These are phyloP conservation scores for Chionoecetes opilio DNA, from an alignment of 1,140 invertebrate genomes.

Conservation along the genomic window DNA sequence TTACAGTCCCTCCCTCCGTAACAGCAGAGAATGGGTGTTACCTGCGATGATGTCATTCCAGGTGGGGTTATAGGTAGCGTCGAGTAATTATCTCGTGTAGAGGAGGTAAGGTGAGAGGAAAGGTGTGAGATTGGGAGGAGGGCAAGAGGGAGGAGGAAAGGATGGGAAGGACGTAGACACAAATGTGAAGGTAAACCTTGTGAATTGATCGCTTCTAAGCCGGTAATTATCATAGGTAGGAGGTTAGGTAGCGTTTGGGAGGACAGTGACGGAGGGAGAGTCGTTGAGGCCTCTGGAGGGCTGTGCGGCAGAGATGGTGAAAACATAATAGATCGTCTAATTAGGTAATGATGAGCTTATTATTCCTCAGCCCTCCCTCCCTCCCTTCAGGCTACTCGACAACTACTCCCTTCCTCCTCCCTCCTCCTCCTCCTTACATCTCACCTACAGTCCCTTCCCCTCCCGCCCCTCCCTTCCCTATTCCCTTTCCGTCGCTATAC, in stretches of 20 bases:
- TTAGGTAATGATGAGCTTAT: background rate
- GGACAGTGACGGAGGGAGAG: background rate
- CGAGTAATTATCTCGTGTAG: too few species aligned
- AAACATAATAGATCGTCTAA: background rate
- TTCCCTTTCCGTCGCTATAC: background rate
- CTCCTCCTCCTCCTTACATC: background rate
- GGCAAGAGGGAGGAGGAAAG: background rate
- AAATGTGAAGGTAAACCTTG: background rate
- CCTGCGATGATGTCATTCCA: background rate
- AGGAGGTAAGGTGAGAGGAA: too few species aligned
- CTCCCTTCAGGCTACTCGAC: background rate
- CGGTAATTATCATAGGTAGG: constrained; percentile 19
- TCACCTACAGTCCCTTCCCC: background rate
- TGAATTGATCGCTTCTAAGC: background rate
- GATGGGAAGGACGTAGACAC: background rate
- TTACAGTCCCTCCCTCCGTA: too few species aligned
- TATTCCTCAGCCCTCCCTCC: constrained; percentile 13
- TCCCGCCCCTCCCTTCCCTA: background rate
- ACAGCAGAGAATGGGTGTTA: constrained; percentile 20
- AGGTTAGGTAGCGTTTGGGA: background rate
- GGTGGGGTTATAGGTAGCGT: background rate
- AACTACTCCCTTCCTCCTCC: background rate
- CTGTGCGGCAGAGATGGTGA: background rate
- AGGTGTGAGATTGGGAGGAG: background rate
- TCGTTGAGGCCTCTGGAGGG: background rate